A percentile compares a stretch with the other conserved stretches of the same genome.
phyloP scores from a whole-genome alignment of 2,888 invertebrate genomes.

The Heteromurus nitidus region DNA sequence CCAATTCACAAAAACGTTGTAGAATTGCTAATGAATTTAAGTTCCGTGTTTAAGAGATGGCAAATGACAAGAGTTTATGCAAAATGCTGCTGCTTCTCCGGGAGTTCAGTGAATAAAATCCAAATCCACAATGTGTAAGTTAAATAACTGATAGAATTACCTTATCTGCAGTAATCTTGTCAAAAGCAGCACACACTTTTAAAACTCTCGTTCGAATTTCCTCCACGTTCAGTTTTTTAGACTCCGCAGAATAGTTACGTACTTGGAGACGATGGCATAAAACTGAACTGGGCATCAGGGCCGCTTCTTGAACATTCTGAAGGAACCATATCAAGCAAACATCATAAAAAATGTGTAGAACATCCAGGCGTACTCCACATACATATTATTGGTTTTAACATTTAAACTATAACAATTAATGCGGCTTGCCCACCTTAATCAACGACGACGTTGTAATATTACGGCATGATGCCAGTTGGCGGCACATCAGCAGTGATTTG shows the following conservation, averaged over 20 bases:
- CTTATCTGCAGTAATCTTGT: slow-evolving; percentile 91
- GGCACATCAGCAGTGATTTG: slow-evolving; percentile 37
- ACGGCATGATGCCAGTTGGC: slow-evolving; percentile 34
- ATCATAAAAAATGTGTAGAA: not conserved
- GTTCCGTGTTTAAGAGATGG: not conserved
- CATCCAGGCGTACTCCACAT: too few relatives aligned
- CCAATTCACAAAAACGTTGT: not conserved
- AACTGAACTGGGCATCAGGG: slow-evolving; percentile 40
- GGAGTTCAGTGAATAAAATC: too few relatives aligned
- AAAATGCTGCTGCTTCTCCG: not conserved
- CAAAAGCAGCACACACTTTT: slow-evolving; percentile 90
- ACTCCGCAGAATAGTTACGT: slow-evolving; percentile 38
- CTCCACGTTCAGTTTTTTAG: slow-evolving; percentile 75
- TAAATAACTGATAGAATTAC: too few relatives aligned
- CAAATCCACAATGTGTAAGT: too few relatives aligned
- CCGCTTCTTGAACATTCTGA: slow-evolving; percentile 38
- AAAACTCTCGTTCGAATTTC: slow-evolving; percentile 88
- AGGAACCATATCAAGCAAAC: not conserved
- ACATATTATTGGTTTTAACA: too few relatives aligned
- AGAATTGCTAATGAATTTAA: not conserved
- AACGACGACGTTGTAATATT: slow-evolving; percentile 35
- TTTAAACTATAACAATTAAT: too few relatives aligned
- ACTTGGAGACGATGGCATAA: slow-evolving; percentile 46
- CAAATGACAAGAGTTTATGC: not conserved
- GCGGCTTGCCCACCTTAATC: slow-evolving; percentile 30